phyloP scores from a whole-genome alignment of 2,113 vertebrate species.

The Thryonomys swinderianus region DNA sequence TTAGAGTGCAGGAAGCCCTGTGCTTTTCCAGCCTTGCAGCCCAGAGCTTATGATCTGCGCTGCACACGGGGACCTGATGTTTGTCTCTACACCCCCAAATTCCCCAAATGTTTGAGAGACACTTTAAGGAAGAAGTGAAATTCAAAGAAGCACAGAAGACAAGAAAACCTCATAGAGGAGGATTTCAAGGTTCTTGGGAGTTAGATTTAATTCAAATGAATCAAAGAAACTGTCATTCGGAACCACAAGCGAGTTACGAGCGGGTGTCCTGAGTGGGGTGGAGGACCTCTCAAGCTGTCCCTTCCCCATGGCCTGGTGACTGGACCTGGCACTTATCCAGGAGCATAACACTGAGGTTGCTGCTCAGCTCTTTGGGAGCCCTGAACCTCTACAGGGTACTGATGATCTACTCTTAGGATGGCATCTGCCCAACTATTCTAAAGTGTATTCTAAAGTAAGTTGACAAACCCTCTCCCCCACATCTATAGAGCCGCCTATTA shows the following conservation, averaged over 20 bases:
- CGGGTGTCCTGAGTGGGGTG: no score
- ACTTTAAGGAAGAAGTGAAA: not conserved
- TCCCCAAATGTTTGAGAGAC: accelerated
- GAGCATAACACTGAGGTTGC: not conserved
- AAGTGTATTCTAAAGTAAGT: not conserved
- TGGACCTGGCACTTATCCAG: no score
- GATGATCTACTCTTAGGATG: no score
- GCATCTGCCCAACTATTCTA: not conserved
- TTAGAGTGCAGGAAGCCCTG: accelerated
- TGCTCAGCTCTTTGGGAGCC: not conserved
- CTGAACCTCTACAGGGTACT: not conserved
- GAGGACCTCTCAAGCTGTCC: no score
- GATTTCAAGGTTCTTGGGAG: not conserved
- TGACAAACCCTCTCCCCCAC: not conserved
- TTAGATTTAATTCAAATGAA: not conserved
- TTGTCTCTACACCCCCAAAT: not conserved
- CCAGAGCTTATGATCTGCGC: not conserved
- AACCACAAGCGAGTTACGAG: accelerated
- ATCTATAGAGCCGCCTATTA: not conserved
- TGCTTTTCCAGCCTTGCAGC: not conserved
- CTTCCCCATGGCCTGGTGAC: no score
- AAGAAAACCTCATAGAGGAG: not conserved
- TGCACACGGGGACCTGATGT: not conserved
- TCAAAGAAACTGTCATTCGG: not conserved
- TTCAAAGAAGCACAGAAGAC: not conserved